Evolutionary conservation across 2,888 invertebrate genomes (phyloP).

Genomic region (Chrysolina oricalcia): DNA sequence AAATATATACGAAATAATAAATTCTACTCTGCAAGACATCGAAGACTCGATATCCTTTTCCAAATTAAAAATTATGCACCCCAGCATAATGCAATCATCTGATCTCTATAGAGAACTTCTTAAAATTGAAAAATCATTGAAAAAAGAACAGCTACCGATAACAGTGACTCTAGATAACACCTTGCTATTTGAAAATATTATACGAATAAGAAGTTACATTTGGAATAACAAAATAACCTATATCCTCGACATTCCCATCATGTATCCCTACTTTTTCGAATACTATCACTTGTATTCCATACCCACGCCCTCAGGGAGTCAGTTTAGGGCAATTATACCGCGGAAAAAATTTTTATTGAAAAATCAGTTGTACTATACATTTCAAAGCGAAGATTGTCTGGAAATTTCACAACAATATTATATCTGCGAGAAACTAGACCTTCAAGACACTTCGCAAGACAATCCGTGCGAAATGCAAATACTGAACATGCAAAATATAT

Average conservation of each 20-base stretch:
- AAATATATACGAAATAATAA: constrained; percentile 15
- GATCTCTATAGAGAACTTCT: neutral
- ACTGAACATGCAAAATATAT: no score
- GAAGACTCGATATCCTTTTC: constrained; percentile 4
- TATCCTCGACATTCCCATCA: constrained; percentile 22
- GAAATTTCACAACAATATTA: neutral
- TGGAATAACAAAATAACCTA: constrained; percentile 10
- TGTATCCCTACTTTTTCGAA: neutral
- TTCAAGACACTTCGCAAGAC: no score
- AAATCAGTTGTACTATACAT: constrained; percentile 7
- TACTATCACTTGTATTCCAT: constrained; percentile 20
- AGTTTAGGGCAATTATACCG: neutral
- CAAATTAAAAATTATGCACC: constrained; percentile 12
- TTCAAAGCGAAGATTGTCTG: neutral
- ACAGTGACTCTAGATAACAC: neutral
- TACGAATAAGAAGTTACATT: neutral
- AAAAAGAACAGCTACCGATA: neutral
- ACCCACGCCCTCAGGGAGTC: neutral
- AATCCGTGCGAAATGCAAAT: no score
- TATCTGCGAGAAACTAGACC: no score
- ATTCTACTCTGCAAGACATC: constrained; percentile 9
- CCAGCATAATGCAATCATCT: constrained; percentile 1
- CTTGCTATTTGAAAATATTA: neutral
- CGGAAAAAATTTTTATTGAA: constrained; percentile 6
- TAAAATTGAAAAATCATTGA: neutral